phyloP scores from a whole-genome alignment of 1,140 invertebrate genomes.

The Drosophila obscura region DNA sequence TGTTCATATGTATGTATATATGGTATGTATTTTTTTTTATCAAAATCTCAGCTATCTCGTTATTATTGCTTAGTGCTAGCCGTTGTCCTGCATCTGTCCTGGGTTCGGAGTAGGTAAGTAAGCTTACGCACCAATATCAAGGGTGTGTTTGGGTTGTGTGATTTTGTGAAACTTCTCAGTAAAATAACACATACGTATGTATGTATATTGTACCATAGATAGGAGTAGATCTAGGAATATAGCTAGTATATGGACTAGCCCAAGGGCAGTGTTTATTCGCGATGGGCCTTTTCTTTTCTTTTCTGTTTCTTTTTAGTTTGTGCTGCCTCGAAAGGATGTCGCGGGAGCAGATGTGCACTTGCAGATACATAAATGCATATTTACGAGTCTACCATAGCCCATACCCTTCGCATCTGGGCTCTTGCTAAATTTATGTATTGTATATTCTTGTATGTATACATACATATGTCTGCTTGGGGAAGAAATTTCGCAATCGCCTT shows the following conservation, averaged over 20 bases:
- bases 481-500: slow-evolving; percentile 14
- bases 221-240: too few relatives aligned
- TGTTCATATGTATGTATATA: neutral
- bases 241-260: neutral
- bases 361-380: slow-evolving; percentile 1
- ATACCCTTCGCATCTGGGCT: slow-evolving; percentile 3
- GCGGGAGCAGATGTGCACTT: slow-evolving; percentile 36
- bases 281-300: neutral
- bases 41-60: neutral
- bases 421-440: slow-evolving; percentile 34
- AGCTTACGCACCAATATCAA: neutral
- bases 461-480: neutral
- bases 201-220: too few relatives aligned
- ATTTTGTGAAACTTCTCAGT: too few relatives aligned
- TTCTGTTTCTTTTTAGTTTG: neutral
- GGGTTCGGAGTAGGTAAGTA: neutral
- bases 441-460: too few relatives aligned
- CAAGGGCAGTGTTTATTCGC: neutral
- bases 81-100: slow-evolving; percentile 24
- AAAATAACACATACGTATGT: neutral
- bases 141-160: too few relatives aligned
- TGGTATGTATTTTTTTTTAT: neutral
- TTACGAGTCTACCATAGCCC: neutral
- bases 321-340: neutral
- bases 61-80: neutral